Evolutionary conservation across 2,797 vertebrate genomes (phyloP).

Genomic region (Tokudaia tokunoshimensis): DNA sequence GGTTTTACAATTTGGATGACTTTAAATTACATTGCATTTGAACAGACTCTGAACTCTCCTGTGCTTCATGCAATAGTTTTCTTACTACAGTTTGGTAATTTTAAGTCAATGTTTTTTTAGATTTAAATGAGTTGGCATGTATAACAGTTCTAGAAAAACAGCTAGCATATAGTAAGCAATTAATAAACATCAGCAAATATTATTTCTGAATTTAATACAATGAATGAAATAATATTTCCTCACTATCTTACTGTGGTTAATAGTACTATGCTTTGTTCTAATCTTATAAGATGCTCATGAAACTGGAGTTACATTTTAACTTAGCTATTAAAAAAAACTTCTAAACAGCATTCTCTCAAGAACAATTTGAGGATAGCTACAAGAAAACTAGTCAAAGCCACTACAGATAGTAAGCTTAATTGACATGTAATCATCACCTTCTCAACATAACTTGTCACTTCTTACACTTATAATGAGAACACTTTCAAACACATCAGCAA

Average conservation of each 20-base stretch:
- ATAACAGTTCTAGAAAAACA: constrained; percentile 21
- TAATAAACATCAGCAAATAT: constrained; percentile 39
- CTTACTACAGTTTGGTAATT: neutral
- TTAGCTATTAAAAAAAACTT: neutral
- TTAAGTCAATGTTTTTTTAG: constrained; percentile 41
- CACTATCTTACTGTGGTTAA: constrained; percentile 22
- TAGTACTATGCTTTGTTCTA: constrained; percentile 11
- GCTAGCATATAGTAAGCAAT: neutral
- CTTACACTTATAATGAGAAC: constrained; percentile 34
- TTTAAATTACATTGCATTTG: constrained; percentile 34
- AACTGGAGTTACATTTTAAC: constrained; percentile 9
- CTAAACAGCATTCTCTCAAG: constrained; percentile 17
- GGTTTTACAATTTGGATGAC: neutral
- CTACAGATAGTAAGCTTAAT: neutral
- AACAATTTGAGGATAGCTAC: neutral
- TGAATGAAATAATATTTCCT: neutral
- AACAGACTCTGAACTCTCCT: neutral
- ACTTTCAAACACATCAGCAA: neutral
- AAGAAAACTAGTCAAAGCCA: constrained; percentile 40
- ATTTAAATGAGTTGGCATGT: neutral
- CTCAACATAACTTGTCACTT: neutral
- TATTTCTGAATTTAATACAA: constrained; percentile 24
- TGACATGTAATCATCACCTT: neutral
- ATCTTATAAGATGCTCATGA: constrained; percentile 40
- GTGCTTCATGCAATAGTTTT: neutral